A percentile compares a stretch with the other conserved stretches of the same genome.
These are phyloP conservation scores for Incurvaria masculella DNA, from an alignment of 2,888 invertebrate species.

Conservation along the genomic window DNA sequence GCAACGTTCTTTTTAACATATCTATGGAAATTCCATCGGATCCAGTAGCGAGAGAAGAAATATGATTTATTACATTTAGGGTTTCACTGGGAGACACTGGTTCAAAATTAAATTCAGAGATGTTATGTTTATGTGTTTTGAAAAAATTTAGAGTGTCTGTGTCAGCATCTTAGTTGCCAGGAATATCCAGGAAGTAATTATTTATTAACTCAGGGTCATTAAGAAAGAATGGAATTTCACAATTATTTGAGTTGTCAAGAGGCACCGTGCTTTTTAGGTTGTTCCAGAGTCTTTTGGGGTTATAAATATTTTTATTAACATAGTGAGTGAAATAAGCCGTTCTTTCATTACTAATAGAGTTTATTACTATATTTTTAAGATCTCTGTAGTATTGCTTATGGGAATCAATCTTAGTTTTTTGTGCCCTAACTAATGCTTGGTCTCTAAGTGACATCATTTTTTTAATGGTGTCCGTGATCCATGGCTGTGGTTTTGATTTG, in stretches of 20 bases:
- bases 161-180: background rate
- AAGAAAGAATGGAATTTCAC: background rate
- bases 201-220: background rate
- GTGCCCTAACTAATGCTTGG: too few relatives aligned
- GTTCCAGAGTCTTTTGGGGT: too few relatives aligned
- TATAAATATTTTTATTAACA: constrained; percentile 5
- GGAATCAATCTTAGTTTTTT: background rate
- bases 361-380: too few relatives aligned
- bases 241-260: constrained; percentile 1
- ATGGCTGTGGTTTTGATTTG: too few relatives aligned
- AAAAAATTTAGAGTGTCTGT: background rate
- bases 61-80: background rate
- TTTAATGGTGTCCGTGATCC: too few relatives aligned
- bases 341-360: constrained; percentile 2
- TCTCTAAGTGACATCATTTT: too few relatives aligned
- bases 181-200: background rate
- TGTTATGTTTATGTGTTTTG: background rate
- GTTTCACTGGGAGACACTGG: background rate
- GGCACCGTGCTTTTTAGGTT: too few relatives aligned
- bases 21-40: background rate
- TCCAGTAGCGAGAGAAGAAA: too few relatives aligned
- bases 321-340: background rate
- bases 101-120: background rate
- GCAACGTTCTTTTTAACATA: background rate
- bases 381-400: background rate